Evolutionary conservation across 2,797 vertebrate genomes (phyloP).

Genomic region (Podarcis lilfordi): DNA sequence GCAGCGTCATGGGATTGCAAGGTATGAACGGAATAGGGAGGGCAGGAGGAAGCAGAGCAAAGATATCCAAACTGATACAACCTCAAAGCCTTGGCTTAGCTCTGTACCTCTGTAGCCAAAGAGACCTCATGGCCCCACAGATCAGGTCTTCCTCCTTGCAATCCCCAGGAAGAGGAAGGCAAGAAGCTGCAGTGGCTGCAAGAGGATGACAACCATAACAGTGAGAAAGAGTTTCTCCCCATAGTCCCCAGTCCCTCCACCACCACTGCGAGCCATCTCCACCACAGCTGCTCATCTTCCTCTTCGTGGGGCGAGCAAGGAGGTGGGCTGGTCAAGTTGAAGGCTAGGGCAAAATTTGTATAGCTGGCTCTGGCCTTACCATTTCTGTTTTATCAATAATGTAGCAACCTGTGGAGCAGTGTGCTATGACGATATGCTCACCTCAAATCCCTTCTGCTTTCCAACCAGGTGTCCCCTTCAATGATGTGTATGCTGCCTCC

Average conservation of each 20-base stretch:
- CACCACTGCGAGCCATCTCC: too few relatives aligned
- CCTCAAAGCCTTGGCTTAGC: neutral
- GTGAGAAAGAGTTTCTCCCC: too few relatives aligned
- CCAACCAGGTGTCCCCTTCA: slow-evolving; percentile 88
- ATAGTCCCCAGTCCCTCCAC: too few relatives aligned
- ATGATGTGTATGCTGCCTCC: slow-evolving; percentile 92
- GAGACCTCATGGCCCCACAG: neutral
- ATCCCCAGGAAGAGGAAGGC: too few relatives aligned
- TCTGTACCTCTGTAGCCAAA: neutral
- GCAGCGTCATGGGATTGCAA: slow-evolving; percentile 95
- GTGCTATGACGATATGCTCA: neutral
- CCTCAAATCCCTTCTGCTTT: neutral
- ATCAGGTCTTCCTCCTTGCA: too few relatives aligned
- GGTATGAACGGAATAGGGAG: slow-evolving; percentile 67
- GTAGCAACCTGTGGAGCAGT: neutral
- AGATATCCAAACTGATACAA: neutral
- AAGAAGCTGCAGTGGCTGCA: too few relatives aligned
- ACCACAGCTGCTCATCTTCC: too few relatives aligned
- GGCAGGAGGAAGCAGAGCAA: neutral
- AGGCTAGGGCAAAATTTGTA: too few relatives aligned
- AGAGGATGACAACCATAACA: too few relatives aligned
- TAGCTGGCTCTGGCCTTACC: too few relatives aligned
- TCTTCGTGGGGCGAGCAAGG: too few relatives aligned
- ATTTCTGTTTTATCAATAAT: neutral
- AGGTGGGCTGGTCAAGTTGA: too few relatives aligned